Percentiles rank a stretch among this genome's conserved stretches.
Evolutionary conservation across 2,888 invertebrate genomes (phyloP).

Genomic region (Cosmopolites sordidus): DNA sequence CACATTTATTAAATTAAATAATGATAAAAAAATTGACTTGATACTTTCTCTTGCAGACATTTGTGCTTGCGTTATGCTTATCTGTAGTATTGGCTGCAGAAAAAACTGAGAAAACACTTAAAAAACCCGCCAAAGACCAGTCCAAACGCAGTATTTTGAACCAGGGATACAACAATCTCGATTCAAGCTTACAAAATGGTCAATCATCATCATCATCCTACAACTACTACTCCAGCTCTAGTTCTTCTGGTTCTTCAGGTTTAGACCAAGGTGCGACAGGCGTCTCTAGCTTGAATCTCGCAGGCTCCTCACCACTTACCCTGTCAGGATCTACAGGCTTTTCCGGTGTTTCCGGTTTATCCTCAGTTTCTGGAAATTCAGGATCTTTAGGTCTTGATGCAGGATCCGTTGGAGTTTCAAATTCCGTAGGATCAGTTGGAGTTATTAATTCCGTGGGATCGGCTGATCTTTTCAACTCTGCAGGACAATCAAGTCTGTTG

Average conservation of each 20-base stretch:
- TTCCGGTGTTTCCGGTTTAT: neutral
- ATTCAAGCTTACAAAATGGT: conserved; percentile 4
- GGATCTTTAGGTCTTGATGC: neutral
- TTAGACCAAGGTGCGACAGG: neutral
- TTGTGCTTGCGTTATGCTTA: conserved; percentile 12
- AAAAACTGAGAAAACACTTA: neutral
- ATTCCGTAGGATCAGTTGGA: no score
- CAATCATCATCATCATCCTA: neutral
- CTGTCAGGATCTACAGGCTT: neutral
- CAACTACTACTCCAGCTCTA: neutral
- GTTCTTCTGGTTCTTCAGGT: neutral
- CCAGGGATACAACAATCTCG: neutral
- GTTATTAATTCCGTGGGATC: no score
- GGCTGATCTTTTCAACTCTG: no score
- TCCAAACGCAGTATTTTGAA: conserved; percentile 15
- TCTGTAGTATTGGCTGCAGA: conserved; percentile 17
- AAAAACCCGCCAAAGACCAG: conserved; percentile 2
- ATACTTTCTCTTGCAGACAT: conserved; percentile 9
- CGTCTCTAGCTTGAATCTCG: neutral
- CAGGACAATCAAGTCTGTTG: no score
- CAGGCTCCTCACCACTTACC: no score
- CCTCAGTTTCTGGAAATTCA: neutral
- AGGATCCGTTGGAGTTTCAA: neutral
- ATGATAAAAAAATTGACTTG: no score
- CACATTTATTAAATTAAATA: no score